phyloP scores from a whole-genome alignment of 2,797 vertebrate species.

The Cynopterus sphinx region DNA sequence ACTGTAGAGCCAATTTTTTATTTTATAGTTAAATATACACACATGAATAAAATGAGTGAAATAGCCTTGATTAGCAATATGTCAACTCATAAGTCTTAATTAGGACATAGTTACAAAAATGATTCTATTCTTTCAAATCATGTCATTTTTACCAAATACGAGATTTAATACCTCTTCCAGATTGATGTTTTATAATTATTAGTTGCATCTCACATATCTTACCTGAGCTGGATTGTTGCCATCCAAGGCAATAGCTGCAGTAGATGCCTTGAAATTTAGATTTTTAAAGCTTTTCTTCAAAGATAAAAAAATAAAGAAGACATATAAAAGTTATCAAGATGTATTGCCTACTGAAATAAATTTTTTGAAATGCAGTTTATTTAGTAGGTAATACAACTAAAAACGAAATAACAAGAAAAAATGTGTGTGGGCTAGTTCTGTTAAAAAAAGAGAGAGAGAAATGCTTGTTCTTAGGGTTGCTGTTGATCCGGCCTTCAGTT shows the following conservation, averaged over 20 bases:
- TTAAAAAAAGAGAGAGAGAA: constrained; percentile 17
- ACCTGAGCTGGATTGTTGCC: constrained; percentile 73
- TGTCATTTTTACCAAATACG: not conserved
- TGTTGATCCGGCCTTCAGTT: constrained; percentile 82
- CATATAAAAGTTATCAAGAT: constrained; percentile 35
- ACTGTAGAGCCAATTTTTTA: not conserved
- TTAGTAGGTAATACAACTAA: not conserved
- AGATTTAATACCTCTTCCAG: not conserved
- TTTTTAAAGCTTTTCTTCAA: constrained; percentile 46
- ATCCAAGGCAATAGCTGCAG: not conserved
- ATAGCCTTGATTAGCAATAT: not conserved
- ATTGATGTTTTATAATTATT: not conserved
- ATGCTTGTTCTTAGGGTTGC: constrained; percentile 74
- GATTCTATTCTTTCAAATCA: constrained; percentile 42
- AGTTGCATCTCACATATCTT: constrained; percentile 71
- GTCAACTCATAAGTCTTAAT: not conserved
- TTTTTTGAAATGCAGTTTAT: not conserved
- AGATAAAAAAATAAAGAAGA: not conserved
- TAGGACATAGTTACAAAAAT: constrained; percentile 24
- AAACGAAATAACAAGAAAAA: constrained; percentile 33
- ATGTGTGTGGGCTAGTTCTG: constrained; percentile 5
- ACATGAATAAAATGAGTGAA: not conserved
- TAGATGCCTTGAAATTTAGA: constrained; percentile 45
- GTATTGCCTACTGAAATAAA: not conserved
- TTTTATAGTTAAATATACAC: constrained; percentile 12